These are phyloP conservation scores for Amaurobius ferox DNA, from an alignment of 2,888 invertebrate species.

Conservation along the genomic window DNA sequence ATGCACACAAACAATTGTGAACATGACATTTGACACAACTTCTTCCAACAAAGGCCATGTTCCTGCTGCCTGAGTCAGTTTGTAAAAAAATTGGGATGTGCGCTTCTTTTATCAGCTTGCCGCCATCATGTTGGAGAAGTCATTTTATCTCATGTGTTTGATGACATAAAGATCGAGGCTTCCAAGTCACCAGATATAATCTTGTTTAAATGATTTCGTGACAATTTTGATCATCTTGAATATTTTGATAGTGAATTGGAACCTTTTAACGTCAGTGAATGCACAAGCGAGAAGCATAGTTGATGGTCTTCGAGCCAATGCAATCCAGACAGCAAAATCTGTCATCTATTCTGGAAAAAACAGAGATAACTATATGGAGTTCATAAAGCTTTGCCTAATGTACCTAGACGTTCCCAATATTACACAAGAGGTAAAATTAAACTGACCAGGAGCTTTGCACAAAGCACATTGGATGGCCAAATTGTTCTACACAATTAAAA, in stretches of 20 bases:
- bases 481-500: background rate
- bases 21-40: background rate
- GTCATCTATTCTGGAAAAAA: background rate
- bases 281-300: background rate
- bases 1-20: background rate
- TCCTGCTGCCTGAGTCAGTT: background rate
- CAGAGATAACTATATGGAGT: slow-evolving; percentile 5
- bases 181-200: background rate
- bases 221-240: slow-evolving; percentile 12
- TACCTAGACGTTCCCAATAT: slow-evolving; percentile 1
- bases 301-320: background rate
- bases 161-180: slow-evolving; percentile 8
- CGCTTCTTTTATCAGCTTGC: background rate
- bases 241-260: no score
- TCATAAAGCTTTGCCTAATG: background rate
- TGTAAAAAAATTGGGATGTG: background rate
- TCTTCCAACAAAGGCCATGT: background rate
- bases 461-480: slow-evolving; percentile 16
- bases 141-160: background rate
- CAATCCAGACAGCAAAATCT: background rate
- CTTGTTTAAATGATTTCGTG: background rate
- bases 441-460: background rate
- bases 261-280: background rate
- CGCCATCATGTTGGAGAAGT: slow-evolving; percentile 12
- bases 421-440: background rate